Evolutionary conservation across 1,140 invertebrate genomes (phyloP).

Genomic region (Aphelenchoides avenae): DNA sequence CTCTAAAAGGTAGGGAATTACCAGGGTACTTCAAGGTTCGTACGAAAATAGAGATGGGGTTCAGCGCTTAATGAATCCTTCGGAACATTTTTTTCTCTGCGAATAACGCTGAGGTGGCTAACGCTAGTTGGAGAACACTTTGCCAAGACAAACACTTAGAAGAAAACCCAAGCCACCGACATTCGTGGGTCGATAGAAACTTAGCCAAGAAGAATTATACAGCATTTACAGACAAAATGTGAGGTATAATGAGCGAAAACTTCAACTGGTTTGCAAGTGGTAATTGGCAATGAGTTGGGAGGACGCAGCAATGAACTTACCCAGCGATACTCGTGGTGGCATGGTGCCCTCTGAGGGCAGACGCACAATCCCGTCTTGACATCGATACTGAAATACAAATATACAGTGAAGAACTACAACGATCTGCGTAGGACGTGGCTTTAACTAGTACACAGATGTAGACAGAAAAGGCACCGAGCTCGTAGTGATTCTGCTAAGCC

Average conservation of each 20-base stretch:
- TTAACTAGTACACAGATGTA: not conserved
- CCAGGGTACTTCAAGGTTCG: too few species aligned
- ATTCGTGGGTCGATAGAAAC: not conserved
- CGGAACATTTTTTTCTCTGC: too few species aligned
- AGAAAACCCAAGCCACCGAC: too few species aligned
- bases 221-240: not conserved
- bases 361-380: slow-evolving; percentile 38
- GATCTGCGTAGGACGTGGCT: not conserved
- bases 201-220: not conserved
- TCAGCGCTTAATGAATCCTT: too few species aligned
- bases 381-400: slow-evolving; percentile 34
- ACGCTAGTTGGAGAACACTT: too few species aligned
- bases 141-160: too few species aligned
- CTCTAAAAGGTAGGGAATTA: too few species aligned
- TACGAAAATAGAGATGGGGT: too few species aligned
- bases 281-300: too few species aligned
- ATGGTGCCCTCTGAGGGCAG: slow-evolving; percentile 27
- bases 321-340: slow-evolving; percentile 34
- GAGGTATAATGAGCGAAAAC: not conserved
- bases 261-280: too few species aligned
- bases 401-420: slow-evolving; percentile 16
- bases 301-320: slow-evolving; percentile 13
- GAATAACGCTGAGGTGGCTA: too few species aligned
- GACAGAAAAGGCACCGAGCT: not conserved
- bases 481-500: not conserved